phyloP scores from a whole-genome alignment of 1,140 invertebrate genomes.

The Drosophila rufa region DNA sequence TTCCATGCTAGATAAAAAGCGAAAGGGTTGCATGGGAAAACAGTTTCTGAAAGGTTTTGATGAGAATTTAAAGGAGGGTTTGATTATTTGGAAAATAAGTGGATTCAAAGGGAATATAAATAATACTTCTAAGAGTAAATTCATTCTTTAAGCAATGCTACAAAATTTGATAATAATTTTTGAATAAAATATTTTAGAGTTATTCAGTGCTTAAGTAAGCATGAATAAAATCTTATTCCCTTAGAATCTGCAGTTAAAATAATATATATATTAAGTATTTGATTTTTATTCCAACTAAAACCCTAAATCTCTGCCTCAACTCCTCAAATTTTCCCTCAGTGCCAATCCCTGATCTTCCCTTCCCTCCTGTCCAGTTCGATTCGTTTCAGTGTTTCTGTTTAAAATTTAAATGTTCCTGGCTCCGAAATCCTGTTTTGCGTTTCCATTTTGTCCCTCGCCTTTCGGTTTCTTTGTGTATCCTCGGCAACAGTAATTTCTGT shows the following conservation, averaged over 20 bases:
- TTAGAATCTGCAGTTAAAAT: no score
- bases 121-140: background rate
- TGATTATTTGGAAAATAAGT: background rate
- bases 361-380: constrained; percentile 3
- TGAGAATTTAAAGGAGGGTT: background rate
- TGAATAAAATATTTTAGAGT: background rate
- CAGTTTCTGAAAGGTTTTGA: background rate
- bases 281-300: no score
- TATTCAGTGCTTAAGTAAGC: background rate
- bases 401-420: constrained; percentile 70
- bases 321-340: constrained; percentile 9
- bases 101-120: no score
- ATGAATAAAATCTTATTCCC: no score
- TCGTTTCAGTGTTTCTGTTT: constrained; percentile 38
- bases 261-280: no score
- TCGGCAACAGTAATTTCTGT: constrained; percentile 70
- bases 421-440: constrained; percentile 72
- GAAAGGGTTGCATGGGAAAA: constrained; percentile 11
- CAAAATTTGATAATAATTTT: no score
- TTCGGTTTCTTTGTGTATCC: constrained; percentile 28
- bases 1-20: constrained; percentile 54
- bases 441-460: background rate
- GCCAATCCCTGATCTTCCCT: constrained; percentile 1
- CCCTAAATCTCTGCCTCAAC: background rate
- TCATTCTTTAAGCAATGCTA: background rate